phyloP scores from a whole-genome alignment of 2,888 invertebrate species.

The Platerodrilus igneus region DNA sequence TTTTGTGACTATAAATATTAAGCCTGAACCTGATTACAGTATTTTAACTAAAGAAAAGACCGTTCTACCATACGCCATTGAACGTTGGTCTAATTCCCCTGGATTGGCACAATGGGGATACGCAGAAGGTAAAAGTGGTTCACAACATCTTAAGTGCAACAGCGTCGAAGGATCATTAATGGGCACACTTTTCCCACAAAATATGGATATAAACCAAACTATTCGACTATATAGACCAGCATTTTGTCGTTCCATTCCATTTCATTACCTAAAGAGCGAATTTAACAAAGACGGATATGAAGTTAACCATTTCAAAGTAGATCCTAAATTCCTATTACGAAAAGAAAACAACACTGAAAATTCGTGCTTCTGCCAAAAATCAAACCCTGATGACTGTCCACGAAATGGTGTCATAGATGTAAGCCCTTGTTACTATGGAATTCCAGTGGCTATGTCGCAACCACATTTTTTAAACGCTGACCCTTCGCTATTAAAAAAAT shows the following conservation, averaged over 20 bases:
- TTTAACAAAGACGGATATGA: slow-evolving; percentile 52
- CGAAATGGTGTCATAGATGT: slow-evolving; percentile 54
- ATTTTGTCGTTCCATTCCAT: slow-evolving; percentile 67
- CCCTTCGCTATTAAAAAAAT: slow-evolving; percentile 52
- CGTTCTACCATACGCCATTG: slow-evolving; percentile 52
- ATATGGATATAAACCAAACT: slow-evolving; percentile 52
- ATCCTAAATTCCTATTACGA: slow-evolving; percentile 57
- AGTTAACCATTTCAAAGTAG: slow-evolving; percentile 58
- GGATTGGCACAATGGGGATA: slow-evolving; percentile 69
- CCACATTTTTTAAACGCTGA: slow-evolving; percentile 61
- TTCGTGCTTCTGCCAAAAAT: slow-evolving; percentile 61
- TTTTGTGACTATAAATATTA: slow-evolving; percentile 52
- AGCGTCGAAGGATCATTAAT: slow-evolving; percentile 64
- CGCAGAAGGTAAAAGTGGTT: slow-evolving; percentile 35
- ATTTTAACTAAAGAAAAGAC: slow-evolving; percentile 34
- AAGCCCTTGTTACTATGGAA: slow-evolving; percentile 55
- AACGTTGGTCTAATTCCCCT: slow-evolving; percentile 59
- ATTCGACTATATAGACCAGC: slow-evolving; percentile 67
- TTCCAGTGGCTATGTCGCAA: slow-evolving; percentile 66
- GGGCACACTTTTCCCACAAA: slow-evolving; percentile 65
- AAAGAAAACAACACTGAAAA: slow-evolving; percentile 55
- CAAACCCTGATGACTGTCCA: slow-evolving; percentile 65
- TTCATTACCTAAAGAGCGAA: slow-evolving; percentile 46
- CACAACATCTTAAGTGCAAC: slow-evolving; percentile 59
- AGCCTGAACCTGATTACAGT: slow-evolving; percentile 32